Base-by-base conservation (phyloP, 2,888 invertebrate genomes). In the Mimumesa dahlbomi region DNA sequence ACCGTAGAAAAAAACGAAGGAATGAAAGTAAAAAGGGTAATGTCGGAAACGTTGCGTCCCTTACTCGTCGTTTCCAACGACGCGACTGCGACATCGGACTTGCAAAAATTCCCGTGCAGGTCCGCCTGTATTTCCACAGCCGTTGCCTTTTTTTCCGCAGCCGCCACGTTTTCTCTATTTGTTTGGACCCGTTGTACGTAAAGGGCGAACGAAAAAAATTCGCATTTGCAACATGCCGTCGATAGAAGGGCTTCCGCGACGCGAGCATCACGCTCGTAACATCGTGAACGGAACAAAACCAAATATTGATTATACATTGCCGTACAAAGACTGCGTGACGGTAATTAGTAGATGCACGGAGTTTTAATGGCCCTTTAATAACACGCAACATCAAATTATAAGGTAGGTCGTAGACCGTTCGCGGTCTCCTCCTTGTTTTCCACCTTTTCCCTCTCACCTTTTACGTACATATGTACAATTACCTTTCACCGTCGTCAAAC, bases 341-440 rank as follows among this genome's bases (percentile, higher is more conserved):
- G 78, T 86, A 86, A 86, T 86, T 87, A 87, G 84, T 86, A 82
- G 86, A 85, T 82, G 85, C 81, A 84, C 79, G 78, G 81, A 83
- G 82, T 87, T 85, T 85, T 87, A 87, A 87, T 86, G 84, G 82
- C 76, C 81, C 85, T 85, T 85, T 85, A 87, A 85, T 85, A 85
- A 84, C 87, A 87, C 84, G 87, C 85, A 87, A 86, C 85, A 84
- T 83, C 81, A 77, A 86, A 86, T 84, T 84, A 84, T 82, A 82
- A 82, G 75, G 54, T 53, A 77, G 84, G 82, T 79, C 81, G 75
- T 80, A 79, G 80, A 81, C 81, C 79, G 73, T 49, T 21, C 25
- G 38, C 40, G 34, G 29, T 21, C 59, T 42, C 13, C 61, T 13
- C 22, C 19, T 19, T 13, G 29, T 64, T 53, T 22, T 40, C 57